phyloP scores from a whole-genome alignment of 2,113 vertebrate species.

The Lamprologus speciosus region DNA sequence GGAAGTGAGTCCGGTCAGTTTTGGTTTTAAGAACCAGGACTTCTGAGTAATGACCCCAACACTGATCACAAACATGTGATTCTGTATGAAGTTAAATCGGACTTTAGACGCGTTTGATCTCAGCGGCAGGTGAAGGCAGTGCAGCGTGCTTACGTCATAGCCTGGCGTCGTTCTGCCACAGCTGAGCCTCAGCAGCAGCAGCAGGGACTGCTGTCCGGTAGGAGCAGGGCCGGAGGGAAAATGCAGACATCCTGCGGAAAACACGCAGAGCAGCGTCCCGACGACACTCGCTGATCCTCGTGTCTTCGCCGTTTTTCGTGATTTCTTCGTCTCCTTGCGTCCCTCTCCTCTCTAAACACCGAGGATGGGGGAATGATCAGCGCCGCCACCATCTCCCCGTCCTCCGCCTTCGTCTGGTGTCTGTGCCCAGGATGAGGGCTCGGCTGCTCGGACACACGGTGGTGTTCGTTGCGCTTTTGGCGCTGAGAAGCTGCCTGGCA shows the following conservation, averaged over 20 bases:
- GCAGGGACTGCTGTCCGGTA: neutral
- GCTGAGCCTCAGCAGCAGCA: neutral
- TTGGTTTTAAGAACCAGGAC: neutral
- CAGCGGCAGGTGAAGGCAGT: neutral
- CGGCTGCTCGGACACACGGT: slow-evolving; percentile 36
- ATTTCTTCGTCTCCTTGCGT: fast-evolving
- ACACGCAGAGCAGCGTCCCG: neutral
- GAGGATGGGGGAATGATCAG: slow-evolving; percentile 56
- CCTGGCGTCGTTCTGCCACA: neutral
- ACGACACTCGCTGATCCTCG: neutral
- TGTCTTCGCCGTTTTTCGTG: fast-evolving
- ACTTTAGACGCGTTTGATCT: neutral
- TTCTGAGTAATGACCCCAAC: neutral
- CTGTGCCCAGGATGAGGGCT: slow-evolving; percentile 46
- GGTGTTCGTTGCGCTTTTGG: slow-evolving; percentile 6
- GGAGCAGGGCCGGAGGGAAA: neutral
- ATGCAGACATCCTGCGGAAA: neutral
- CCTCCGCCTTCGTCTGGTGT: neutral
- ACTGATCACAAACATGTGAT: neutral
- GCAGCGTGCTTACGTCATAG: slow-evolving; percentile 49
- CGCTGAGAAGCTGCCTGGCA: slow-evolving; percentile 43
- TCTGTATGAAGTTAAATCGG: fast-evolving
- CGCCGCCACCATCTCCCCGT: neutral
- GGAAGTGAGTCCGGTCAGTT: fast-evolving
- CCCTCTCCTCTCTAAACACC: neutral